Base-by-base conservation (phyloP, 2,888 invertebrate species). In the Herminia tarsipennalis region DNA sequence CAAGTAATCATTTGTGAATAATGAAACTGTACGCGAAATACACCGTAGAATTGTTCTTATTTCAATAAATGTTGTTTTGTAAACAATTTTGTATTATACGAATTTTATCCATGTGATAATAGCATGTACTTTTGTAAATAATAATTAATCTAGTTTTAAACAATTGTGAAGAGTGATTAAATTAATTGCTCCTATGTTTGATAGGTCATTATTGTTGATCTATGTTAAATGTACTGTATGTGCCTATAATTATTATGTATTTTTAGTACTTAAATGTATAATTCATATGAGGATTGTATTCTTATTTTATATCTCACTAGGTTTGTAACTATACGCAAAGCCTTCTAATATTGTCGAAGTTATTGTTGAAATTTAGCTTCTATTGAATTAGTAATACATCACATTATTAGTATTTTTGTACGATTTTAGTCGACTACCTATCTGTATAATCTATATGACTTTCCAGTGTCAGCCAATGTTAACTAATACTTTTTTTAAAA, bases 41-140 rank as follows among this genome's bases (percentile, higher is more conserved):
- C 5, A 2, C 20, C 13, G 21, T 35, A 33, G 41, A 32, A 37
- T 34, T 32, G 25, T 3, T 43, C 20, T 13, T 1, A 16, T 36
- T 39, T 28, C 30, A 8, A 34, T 30, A 27, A 36, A 33, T 42
- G 13, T 21, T 3, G 2, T 8, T 12, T 33, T 13, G 10, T 13
- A 3, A 4, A 24, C 17, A 21, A 14, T 18, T 29, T 9, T 38
- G 35, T 45, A 35, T 34, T 35, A 34, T 35, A 48, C 36, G 49
- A 49, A 40, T 44, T 60, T 52, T 44, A 56, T 60, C 55, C 54
- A 60, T 72, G 68, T 72, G 72, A 73, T 73, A 70, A 54, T 71
- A 66, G 58, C 5, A 30, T 51, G 25, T 66, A 58, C 25, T 6
- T 33, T 41, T 60, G 44, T 67, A 51, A 61, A 49, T 57, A 55